Base-by-base conservation (phyloP, 2,113 vertebrate genomes). In the Aegotheles bennettii region DNA sequence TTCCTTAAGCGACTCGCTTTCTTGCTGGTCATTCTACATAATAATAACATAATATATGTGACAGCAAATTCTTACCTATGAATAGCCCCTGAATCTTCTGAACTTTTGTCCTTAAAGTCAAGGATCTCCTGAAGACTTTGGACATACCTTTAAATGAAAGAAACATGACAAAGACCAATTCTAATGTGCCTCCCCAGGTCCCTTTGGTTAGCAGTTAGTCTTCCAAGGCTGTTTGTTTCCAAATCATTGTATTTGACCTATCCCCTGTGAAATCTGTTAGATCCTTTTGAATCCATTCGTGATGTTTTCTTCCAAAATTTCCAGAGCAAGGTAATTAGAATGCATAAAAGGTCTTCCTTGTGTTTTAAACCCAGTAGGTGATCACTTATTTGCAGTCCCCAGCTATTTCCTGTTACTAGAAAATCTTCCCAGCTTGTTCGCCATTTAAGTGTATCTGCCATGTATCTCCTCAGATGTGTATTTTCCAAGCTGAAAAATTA, bases 81-180 rank as follows among this genome's bases (percentile, higher is more conserved):
- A 94, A 98, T 89, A 91, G 98, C 93, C 84, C 98, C 98, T 80
- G 98, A 97, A 90, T 99, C 98, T n/a, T 98, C 98, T 38, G 98
- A 97, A 91, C 98, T 98, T 98, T 98, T 99, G 74, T 99, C 98
- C 94, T 98, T 99, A 95, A 99, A 99, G 90, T 99, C 98, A 54
- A 99, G 98, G 81, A 99, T 99, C 67, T 99, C 99, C 93, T 99
- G 97, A 90, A 99, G 98, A 96, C 99, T 99, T 91, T 99, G 99
- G 75, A 99, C 98, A 47, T 99, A 99, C 99, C 99, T 99, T 94
- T 93, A 71, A 92, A 96, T 29, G 70, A 96, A 88, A 92, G 65
- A 97, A 95, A 89, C 1, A 13, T 24, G 20, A 81, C 33, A 93
- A 92, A 93, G 21, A 84, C 29, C 14, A 74, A 2, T 81, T 77